Evolutionary conservation across 2,888 invertebrate species (phyloP).

Genomic region (Criorhina ranunculi): DNA sequence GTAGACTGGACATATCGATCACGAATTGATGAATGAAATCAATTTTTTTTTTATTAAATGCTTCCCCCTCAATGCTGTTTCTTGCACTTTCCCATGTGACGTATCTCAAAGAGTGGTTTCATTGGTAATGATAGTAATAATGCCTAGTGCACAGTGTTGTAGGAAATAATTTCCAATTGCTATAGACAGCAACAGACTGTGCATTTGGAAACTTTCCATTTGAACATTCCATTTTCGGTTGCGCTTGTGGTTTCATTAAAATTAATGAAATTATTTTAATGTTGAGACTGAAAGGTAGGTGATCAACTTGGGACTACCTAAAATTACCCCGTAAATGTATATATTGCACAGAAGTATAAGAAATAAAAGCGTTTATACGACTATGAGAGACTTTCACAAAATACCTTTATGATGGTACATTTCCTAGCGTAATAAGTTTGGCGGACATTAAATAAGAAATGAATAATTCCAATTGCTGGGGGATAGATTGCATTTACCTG

Average conservation of each 20-base stretch:
- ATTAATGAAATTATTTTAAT: conserved; percentile 43
- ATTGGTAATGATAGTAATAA: conserved; percentile 51
- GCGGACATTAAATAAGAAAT: too few relatives aligned
- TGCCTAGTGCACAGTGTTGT: background rate
- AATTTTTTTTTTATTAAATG: conserved; percentile 46
- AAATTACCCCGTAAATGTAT: conserved; percentile 35
- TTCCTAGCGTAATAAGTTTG: background rate
- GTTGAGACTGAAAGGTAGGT: conserved; percentile 20
- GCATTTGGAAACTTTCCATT: conserved; percentile 53
- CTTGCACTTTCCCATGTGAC: background rate
- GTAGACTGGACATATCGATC: conserved; percentile 61
- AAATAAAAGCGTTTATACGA: background rate
- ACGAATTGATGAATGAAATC: conserved; percentile 28
- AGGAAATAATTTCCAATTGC: conserved; percentile 44
- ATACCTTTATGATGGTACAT: background rate
- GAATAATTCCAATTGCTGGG: too few relatives aligned
- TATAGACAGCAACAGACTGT: conserved; percentile 16
- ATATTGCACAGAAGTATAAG: background rate
- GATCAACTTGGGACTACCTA: conserved; percentile 26
- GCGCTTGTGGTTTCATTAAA: conserved; percentile 54
- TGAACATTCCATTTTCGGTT: conserved; percentile 6
- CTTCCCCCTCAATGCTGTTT: conserved; percentile 31
- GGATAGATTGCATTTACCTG: too few relatives aligned
- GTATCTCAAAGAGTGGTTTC: conserved; percentile 46
- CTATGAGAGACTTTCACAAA: conserved; percentile 26